phyloP scores from a whole-genome alignment of 2,797 vertebrate genomes.

The Clarias pachynema region DNA sequence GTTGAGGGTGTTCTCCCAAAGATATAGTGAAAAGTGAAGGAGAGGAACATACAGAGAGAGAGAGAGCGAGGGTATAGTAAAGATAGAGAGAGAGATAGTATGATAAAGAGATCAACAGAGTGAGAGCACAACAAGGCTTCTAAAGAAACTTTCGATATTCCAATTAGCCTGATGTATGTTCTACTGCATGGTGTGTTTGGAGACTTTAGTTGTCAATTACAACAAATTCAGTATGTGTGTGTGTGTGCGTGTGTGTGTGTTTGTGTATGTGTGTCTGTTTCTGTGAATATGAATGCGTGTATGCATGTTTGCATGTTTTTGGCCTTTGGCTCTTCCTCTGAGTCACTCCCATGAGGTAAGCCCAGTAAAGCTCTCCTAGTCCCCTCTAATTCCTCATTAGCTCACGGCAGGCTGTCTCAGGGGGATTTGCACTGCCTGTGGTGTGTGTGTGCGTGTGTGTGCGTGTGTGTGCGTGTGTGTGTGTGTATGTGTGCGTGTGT shows the following conservation, averaged over 20 bases:
- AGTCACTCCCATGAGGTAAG: slow-evolving; percentile 72
- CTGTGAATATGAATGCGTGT: slow-evolving; percentile 21
- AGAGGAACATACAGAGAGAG: not conserved
- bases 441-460: slow-evolving; percentile 67
- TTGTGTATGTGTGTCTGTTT: slow-evolving; percentile 29
- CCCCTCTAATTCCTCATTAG: slow-evolving; percentile 77
- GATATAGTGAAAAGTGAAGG: not conserved
- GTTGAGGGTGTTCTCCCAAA: slow-evolving; percentile 71
- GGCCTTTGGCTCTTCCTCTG: slow-evolving; percentile 70
- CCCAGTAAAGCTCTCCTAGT: slow-evolving; percentile 71
- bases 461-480: slow-evolving; percentile 42
- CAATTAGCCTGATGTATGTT: not conserved
- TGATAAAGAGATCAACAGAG: not conserved
- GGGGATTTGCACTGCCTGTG: slow-evolving; percentile 67
- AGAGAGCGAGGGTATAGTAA: not conserved
- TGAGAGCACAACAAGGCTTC: too few relatives aligned
- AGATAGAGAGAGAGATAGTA: not conserved
- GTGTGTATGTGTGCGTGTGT: slow-evolving; percentile 58
- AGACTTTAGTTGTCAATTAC: not conserved
- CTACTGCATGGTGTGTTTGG: not conserved
- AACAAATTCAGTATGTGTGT: not conserved
- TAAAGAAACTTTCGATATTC: not conserved
- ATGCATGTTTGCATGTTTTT: slow-evolving; percentile 47
- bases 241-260: slow-evolving; percentile 13
- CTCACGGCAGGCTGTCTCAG: slow-evolving; percentile 72